phyloP scores from a whole-genome alignment of 2,797 vertebrate genomes.

The Micropoecilia bifurca region DNA sequence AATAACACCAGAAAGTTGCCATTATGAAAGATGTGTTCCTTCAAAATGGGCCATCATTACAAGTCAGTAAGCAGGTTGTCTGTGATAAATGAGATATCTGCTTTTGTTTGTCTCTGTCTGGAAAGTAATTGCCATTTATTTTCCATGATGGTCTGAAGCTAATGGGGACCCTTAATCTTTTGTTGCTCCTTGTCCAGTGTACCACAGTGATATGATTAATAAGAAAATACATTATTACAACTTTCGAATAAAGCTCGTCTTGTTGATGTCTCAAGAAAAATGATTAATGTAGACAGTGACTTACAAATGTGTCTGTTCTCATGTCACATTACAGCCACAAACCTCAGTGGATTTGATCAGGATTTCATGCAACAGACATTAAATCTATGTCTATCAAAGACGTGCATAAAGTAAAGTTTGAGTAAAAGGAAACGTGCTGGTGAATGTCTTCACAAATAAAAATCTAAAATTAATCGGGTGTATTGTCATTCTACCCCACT shows the following conservation, averaged over 20 bases:
- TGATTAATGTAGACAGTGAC: neutral
- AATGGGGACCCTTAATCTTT: neutral
- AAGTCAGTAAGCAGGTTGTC: neutral
- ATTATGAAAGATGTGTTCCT: neutral
- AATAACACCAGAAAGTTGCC: neutral
- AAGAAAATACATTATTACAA: neutral
- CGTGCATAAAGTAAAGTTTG: neutral
- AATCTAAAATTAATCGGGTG: neutral
- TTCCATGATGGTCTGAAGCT: constrained; percentile 2
- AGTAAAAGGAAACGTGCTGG: neutral
- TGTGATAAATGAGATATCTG: neutral
- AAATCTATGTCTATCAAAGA: neutral
- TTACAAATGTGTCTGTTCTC: neutral
- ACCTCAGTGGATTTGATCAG: neutral
- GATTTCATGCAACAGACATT: neutral
- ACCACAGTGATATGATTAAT: neutral
- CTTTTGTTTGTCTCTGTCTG: constrained; percentile 10
- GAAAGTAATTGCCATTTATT: constrained; percentile 3
- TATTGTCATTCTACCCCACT: neutral
- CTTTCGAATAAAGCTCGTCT: neutral
- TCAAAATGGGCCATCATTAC: constrained; percentile 1
- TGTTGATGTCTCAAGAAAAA: neutral
- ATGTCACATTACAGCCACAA: neutral
- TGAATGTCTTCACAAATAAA: neutral
- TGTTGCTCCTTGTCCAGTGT: neutral